These are phyloP conservation scores for Pogoniulus pusillus DNA, from an alignment of 2,797 vertebrate species.

Conservation along the genomic window DNA sequence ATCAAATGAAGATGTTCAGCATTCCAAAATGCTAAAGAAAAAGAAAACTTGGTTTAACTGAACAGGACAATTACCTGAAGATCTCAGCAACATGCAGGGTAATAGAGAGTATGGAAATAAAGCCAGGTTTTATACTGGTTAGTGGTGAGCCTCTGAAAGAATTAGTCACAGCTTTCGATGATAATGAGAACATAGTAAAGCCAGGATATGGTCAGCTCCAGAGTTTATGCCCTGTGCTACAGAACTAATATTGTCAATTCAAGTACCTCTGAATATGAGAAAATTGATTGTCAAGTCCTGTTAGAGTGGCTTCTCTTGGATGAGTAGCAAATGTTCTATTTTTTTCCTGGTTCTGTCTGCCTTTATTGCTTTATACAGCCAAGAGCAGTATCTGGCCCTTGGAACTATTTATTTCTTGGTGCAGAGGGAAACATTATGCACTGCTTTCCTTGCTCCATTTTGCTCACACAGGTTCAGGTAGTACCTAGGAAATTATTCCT, in stretches of 20 bases:
- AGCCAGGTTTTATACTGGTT: background rate
- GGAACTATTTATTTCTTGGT: conserved; percentile 29
- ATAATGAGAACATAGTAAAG: background rate
- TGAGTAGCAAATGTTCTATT: conserved; percentile 27
- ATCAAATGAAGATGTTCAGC: background rate
- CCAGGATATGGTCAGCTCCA: background rate
- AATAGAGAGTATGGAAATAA: background rate
- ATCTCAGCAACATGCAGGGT: background rate
- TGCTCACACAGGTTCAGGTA: background rate
- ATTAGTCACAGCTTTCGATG: background rate
- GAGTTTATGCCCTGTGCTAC: background rate
- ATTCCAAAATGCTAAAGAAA: background rate
- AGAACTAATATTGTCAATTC: background rate
- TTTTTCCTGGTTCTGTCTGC: conserved; percentile 16
- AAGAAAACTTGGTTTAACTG: background rate
- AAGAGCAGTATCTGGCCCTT: conserved; percentile 30
- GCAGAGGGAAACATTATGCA: background rate
- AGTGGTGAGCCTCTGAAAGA: background rate
- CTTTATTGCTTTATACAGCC: conserved; percentile 44
- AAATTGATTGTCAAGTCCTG: background rate
- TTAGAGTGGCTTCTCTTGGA: background rate
- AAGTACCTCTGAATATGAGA: background rate
- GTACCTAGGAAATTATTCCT: background rate
- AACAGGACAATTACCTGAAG: background rate
- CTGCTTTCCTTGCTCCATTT: background rate